Base-by-base conservation (phyloP, 1,140 invertebrate species). In the Philotrypesis tridentata region DNA sequence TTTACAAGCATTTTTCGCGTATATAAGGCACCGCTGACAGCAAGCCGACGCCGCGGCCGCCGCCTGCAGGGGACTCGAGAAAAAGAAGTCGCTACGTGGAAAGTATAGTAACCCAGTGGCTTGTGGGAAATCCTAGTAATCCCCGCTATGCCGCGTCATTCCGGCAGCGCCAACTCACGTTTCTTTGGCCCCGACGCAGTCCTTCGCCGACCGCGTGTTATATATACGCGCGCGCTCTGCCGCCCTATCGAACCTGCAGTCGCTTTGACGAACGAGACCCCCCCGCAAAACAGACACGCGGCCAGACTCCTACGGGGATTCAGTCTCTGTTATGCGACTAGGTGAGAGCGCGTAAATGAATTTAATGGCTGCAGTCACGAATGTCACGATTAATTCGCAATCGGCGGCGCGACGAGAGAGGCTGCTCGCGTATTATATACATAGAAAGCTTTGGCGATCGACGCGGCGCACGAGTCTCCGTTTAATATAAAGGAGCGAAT, bases 51-150 rank as follows among this genome's bases (percentile, higher is more conserved):
- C n/a, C n/a, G n/a, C n/a, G n/a, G n/a, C n/a, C 31, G 17, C 1
- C 17, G 21, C 60, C 23, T 71, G 27, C 73, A 12, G 25, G 27
- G 8, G 55, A 75, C 43, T 37, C 9, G 33, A 73, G 70, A 80
- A 71, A 71, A 72, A 78, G n/a, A 37, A 23, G 33, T 48, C 48
- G 31, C 73, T 82, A 79, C 76, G 76, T 68, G 76, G 82, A 83
- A 83, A 83, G 82, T 79, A 83, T 67, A 82, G 81, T 82, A 79
- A 79, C 73, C 78, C 55, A 83, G n/a, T 76, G 77, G 82, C 76
- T 83, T 74, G 70, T 76, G 72, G 78, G 78, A 80, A 83, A 83
- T 83, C 73, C 78, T 80, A 67, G 76, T 79, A 74, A 83, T 83
- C 55, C 61, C 31, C 61, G 76, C 71, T 67, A 83, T 83, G 76